Evolutionary conservation across 2,797 vertebrate genomes (phyloP).

Genomic region (Phalloptychus januarius): DNA sequence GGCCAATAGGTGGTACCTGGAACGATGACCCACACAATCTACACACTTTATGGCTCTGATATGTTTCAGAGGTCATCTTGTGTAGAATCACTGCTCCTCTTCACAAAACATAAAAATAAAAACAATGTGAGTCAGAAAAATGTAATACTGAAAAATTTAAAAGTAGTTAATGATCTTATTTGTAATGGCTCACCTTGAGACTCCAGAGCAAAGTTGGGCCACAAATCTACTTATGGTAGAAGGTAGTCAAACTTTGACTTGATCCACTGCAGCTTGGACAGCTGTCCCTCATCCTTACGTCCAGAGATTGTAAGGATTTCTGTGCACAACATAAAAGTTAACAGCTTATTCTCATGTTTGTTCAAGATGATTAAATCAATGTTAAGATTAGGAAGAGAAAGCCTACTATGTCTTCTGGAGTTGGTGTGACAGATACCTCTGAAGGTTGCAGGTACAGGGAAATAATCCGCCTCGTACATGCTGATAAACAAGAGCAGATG

Average conservation of each 20-base stretch:
- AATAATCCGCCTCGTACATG: no score
- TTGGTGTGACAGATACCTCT: background rate
- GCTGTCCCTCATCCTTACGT: no score
- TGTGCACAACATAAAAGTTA: no score
- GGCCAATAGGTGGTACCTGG: fast-evolving
- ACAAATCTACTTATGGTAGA: background rate
- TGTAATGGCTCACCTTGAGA: background rate
- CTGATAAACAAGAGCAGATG: background rate
- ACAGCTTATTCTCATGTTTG: no score
- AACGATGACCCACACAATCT: background rate
- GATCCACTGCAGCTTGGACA: background rate
- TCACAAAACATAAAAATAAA: background rate
- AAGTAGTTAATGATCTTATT: no score
- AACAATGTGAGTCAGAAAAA: background rate
- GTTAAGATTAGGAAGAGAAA: no score
- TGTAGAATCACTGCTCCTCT: background rate
- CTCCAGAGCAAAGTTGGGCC: slow-evolving; percentile 1
- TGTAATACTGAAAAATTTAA: background rate
- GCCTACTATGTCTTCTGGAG: no score
- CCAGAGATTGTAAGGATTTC: no score
- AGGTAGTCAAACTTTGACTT: background rate
- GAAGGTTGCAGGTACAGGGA: no score
- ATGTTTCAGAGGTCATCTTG: background rate
- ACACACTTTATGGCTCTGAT: fast-evolving
- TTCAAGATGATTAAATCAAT: no score